phyloP scores from a whole-genome alignment of 2,888 invertebrate genomes.

The Drosophila flavopinicola region DNA sequence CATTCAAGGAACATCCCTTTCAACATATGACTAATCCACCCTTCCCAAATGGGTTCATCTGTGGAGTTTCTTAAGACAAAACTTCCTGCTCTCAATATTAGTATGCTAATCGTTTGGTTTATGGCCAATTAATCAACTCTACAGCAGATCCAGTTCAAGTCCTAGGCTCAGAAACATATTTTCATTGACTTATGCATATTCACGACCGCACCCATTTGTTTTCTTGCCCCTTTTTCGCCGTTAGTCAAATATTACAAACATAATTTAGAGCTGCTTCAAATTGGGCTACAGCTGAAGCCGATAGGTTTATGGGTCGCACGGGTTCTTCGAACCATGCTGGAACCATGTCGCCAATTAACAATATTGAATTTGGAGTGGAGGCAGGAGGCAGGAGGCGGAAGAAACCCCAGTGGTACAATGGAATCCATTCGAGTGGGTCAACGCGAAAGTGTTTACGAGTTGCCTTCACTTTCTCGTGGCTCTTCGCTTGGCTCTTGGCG shows the following conservation, averaged over 20 bases:
- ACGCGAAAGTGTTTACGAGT: constrained; percentile 52
- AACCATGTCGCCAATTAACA: constrained; percentile 70
- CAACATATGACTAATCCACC: neutral
- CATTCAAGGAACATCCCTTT: neutral
- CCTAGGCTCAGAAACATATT: constrained; percentile 16
- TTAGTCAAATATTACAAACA: constrained; percentile 45
- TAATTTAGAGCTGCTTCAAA: constrained; percentile 44
- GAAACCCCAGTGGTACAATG: neutral
- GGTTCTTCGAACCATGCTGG: constrained; percentile 23
- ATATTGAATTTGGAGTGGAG: constrained; percentile 54
- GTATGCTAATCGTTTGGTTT: constrained; percentile 67
- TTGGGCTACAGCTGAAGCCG: constrained; percentile 47
- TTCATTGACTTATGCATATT: constrained; percentile 18
- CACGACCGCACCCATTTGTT: constrained; percentile 38
- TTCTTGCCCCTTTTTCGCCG: neutral
- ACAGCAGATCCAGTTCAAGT: constrained; percentile 8
- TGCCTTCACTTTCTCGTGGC: constrained; percentile 26
- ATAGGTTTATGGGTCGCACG: constrained; percentile 55
- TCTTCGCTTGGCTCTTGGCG: constrained; percentile 33
- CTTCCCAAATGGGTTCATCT: constrained; percentile 9
- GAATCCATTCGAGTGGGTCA: constrained; percentile 43
- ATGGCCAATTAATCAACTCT: constrained; percentile 72
- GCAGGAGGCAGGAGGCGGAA: too few species aligned
- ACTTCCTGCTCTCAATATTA: constrained; percentile 18
- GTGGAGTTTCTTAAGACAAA: constrained; percentile 8